Evolutionary conservation across 2,113 vertebrate genomes (phyloP).

Genomic region (Mirza zaza): DNA sequence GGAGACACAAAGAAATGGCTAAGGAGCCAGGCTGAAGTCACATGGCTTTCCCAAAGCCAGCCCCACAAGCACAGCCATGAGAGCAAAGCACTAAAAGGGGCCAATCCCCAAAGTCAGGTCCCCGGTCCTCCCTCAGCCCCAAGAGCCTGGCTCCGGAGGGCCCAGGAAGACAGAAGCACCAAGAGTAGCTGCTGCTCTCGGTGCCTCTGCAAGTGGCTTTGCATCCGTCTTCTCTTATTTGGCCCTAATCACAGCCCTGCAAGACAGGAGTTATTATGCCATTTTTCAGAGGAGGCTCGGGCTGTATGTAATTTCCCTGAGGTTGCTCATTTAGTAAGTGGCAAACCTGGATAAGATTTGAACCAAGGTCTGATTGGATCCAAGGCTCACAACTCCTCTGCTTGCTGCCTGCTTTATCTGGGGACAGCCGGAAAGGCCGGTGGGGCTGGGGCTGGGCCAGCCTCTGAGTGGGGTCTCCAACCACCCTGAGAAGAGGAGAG

Average conservation of each 20-base stretch:
- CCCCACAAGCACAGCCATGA: neutral
- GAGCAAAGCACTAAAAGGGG: neutral
- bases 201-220: neutral
- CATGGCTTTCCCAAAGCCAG: neutral
- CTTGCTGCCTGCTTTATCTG: neutral
- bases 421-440: neutral
- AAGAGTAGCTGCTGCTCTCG: neutral
- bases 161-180: neutral
- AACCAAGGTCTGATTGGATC: neutral
- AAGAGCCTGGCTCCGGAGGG: neutral
- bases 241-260: neutral
- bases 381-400: neutral
- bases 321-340: neutral
- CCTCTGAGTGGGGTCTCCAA: neutral
- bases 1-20: neutral
- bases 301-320: neutral
- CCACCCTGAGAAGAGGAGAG: neutral
- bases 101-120: neutral
- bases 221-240: neutral
- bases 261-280: neutral
- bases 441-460: neutral
- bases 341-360: neutral
- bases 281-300: neutral
- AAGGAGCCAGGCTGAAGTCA: neutral
- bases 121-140: neutral